phyloP scores from a whole-genome alignment of 2,888 invertebrate genomes.

The Cantharis lateralis region DNA sequence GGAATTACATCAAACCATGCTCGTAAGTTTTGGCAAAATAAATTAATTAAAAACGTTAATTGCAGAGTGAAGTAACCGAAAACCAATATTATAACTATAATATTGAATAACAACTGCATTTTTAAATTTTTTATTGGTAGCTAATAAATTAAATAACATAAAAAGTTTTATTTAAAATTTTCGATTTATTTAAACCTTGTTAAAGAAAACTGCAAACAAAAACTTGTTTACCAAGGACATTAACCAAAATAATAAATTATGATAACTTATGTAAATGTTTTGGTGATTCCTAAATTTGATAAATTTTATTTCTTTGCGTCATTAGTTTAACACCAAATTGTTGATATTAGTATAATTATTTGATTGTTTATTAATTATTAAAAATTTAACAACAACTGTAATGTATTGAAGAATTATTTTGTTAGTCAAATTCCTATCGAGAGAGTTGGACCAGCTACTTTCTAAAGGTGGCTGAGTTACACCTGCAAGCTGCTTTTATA shows the following conservation, averaged over 20 bases:
- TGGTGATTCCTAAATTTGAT: neutral
- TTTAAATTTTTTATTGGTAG: neutral
- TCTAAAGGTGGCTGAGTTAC: no score
- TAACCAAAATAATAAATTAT: neutral
- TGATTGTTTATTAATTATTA: no score
- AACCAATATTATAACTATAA: neutral
- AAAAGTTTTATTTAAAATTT: neutral
- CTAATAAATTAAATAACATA: neutral
- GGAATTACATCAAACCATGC: neutral
- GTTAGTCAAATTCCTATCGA: no score
- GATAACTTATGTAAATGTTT: neutral
- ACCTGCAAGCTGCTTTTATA: no score
- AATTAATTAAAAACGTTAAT: no score
- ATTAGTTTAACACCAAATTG: no score
- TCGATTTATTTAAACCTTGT: neutral
- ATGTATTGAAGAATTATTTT: no score
- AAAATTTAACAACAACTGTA: no score
- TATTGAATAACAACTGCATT: no score
- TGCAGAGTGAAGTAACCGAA: neutral
- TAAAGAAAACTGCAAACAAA: neutral
- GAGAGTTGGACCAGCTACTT: no score
- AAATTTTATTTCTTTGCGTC: no score
- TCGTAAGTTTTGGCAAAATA: neutral
- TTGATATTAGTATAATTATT: no score
- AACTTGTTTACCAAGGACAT: neutral